phyloP scores from a whole-genome alignment of 2,888 invertebrate species.

The Lagria hirta region DNA sequence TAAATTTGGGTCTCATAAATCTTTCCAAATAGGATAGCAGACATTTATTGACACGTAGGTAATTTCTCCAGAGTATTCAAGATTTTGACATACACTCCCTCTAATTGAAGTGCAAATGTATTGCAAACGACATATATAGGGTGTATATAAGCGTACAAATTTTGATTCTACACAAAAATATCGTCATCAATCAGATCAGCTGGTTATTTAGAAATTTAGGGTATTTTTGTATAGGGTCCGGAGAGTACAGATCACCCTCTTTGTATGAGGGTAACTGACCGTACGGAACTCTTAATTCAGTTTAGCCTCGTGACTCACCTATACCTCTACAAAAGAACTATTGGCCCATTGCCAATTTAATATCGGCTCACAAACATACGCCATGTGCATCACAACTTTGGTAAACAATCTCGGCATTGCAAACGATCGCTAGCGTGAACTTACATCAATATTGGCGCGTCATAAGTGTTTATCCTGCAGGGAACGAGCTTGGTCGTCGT shows the following conservation, averaged over 20 bases:
- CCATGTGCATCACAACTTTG: constrained; percentile 20
- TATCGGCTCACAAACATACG: constrained; percentile 27
- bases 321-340: constrained; percentile 10
- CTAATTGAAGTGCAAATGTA: too few relatives aligned
- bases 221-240: constrained; percentile 5
- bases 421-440: constrained; percentile 28
- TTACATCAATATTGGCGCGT: constrained; percentile 32
- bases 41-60: too few relatives aligned
- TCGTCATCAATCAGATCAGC: constrained; percentile 17
- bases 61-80: too few relatives aligned
- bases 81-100: too few relatives aligned
- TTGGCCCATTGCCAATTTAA: constrained; percentile 38
- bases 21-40: too few relatives aligned
- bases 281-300: constrained; percentile 49
- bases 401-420: constrained; percentile 40
- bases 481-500: constrained; percentile 29
- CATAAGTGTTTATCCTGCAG: constrained; percentile 35
- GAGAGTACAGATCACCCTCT: constrained; percentile 31
- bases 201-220: constrained; percentile 12
- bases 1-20: too few relatives aligned
- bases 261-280: constrained; percentile 50
- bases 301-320: constrained; percentile 34
- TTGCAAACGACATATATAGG: too few relatives aligned
- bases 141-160: too few relatives aligned
- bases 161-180: constrained; percentile 21